Evolutionary conservation across 37 sponge, comb jelly and placozoan species (phyloP).

Genomic region (Spongilla lacustris): DNA sequence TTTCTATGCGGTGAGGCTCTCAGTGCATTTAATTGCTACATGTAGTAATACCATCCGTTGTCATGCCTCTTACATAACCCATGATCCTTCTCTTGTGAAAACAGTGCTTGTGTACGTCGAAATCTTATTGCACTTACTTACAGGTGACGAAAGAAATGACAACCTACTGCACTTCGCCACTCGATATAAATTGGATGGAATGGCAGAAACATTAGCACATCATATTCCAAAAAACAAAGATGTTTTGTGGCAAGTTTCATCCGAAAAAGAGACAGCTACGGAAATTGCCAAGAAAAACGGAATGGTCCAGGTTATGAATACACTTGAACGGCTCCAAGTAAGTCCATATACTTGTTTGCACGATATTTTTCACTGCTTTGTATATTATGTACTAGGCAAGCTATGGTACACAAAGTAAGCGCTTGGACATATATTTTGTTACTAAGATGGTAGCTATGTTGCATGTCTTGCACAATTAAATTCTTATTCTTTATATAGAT

Average conservation of each 20-base stretch:
- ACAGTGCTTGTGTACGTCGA: neutral
- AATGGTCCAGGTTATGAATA: slow-evolving; percentile 2
- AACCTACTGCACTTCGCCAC: slow-evolving; percentile 46
- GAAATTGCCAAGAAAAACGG: slow-evolving; percentile 39
- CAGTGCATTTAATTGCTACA: no score
- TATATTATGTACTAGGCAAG: neutral
- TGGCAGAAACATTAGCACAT: neutral
- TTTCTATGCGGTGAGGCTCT: slow-evolving; percentile 32
- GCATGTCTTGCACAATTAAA: neutral
- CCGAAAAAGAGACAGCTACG: slow-evolving; percentile 23
- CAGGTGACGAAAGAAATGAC: neutral
- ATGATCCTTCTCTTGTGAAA: no score
- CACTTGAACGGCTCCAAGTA: slow-evolving; percentile 6
- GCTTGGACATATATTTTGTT: neutral
- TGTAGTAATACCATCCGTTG: no score
- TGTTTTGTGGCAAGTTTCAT: slow-evolving; percentile 6
- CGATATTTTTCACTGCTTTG: neutral
- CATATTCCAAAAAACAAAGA: neutral
- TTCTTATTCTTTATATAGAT: no score
- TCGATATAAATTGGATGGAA: slow-evolving; percentile 11
- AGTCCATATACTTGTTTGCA: neutral
- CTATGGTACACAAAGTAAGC: neutral
- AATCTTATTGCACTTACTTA: neutral
- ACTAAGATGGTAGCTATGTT: neutral
- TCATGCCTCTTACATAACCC: no score